A percentile compares a stretch with the other conserved stretches of the same genome.
phyloP scores from a whole-genome alignment of 2,113 vertebrate genomes.

The Nothobranchius furzeri region DNA sequence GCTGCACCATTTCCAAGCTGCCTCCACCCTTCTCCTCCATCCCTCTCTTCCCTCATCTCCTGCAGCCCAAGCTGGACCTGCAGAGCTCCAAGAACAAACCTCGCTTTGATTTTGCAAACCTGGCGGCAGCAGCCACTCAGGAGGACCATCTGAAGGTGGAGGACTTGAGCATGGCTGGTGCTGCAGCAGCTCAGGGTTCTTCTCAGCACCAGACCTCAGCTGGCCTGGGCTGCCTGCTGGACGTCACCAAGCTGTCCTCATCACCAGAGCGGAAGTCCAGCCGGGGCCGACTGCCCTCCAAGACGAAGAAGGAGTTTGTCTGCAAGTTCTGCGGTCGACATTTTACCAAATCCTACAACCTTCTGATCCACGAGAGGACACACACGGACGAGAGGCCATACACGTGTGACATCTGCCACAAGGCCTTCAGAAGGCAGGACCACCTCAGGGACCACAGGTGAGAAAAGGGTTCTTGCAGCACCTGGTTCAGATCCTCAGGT shows the following conservation, averaged over 20 bases:
- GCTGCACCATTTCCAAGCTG: conserved; percentile 91
- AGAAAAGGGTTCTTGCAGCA: conserved; percentile 8
- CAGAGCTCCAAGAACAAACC: conserved; percentile 88
- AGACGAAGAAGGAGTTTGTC: conserved; percentile 99
- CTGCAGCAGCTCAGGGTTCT: conserved; percentile 22
- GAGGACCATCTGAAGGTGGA: conserved; percentile 92
- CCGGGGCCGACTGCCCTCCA: conserved; percentile 91
- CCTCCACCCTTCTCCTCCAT: conserved; percentile 88
- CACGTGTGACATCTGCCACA: conserved; percentile 98
- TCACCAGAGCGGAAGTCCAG: conserved; percentile 93
- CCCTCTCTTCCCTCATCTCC: conserved; percentile 90
- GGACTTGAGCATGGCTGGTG: conserved; percentile 77
- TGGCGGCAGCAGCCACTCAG: conserved; percentile 94
- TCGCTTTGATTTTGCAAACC: conserved; percentile 97
- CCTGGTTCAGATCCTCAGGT: no score
- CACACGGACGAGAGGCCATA: conserved; percentile 97
- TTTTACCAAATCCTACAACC: conserved; percentile 99
- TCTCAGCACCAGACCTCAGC: conserved; percentile 62
- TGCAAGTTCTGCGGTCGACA: conserved; percentile 99
- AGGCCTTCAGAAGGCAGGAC: conserved; percentile 98
- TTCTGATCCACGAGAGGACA: conserved; percentile 97
- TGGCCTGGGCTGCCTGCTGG: conserved; percentile 86
- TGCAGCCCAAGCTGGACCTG: conserved; percentile 86
- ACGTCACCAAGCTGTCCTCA: conserved; percentile 90
- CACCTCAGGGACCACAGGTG: conserved; percentile 98